These are phyloP conservation scores for Clunio marinus DNA, from an alignment of 2,888 invertebrate genomes.

Conservation along the genomic window DNA sequence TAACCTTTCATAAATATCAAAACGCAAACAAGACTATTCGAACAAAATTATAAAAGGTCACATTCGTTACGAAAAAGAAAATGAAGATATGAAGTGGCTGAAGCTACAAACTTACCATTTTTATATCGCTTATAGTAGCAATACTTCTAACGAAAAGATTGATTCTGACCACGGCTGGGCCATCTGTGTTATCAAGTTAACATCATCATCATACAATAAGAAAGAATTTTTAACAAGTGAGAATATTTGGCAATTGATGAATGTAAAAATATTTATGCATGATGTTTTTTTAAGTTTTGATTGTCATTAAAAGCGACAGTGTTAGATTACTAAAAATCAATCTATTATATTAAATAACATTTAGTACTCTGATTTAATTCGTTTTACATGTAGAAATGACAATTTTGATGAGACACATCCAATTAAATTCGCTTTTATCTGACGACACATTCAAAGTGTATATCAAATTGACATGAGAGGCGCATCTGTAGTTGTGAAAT, in stretches of 20 bases:
- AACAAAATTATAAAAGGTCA: no score
- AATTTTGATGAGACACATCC: neutral
- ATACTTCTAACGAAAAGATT: constrained; percentile 98
- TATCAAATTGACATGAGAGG: neutral
- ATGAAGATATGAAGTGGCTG: no score
- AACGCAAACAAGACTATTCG: constrained; percentile 20
- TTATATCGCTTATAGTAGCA: constrained; percentile 97
- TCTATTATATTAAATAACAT: no score
- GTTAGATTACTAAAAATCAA: no score
- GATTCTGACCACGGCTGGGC: constrained; percentile 93
- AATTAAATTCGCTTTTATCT: neutral
- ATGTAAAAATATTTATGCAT: no score
- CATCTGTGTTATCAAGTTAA: constrained; percentile 63
- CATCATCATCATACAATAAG: constrained; percentile 1
- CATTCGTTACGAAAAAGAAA: no score
- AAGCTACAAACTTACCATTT: constrained; percentile 82
- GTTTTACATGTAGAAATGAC: no score
- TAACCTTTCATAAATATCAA: neutral
- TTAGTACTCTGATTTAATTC: no score
- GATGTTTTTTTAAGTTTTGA: no score
- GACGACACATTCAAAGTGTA: neutral
- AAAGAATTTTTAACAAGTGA: constrained; percentile 14
- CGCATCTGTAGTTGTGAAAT: no score
- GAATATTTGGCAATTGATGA: constrained; percentile 2
- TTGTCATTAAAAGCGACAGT: no score